phyloP scores from a whole-genome alignment of 2,888 invertebrate genomes.

The Pomacea canaliculata region DNA sequence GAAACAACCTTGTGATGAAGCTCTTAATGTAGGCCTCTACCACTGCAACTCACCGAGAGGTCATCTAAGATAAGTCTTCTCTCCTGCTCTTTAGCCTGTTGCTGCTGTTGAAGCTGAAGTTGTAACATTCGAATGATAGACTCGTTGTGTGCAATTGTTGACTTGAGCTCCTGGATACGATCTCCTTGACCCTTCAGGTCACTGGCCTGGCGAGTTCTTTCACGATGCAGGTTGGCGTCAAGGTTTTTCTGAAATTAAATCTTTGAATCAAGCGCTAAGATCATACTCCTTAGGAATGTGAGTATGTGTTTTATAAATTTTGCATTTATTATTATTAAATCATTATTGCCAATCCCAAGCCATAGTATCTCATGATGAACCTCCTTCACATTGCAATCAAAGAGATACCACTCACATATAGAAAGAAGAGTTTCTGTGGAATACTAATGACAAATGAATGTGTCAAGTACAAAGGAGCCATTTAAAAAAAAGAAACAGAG shows the following conservation, averaged over 20 bases:
- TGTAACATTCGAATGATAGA: slow-evolving; percentile 63
- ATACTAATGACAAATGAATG: too few relatives aligned
- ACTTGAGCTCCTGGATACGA: slow-evolving; percentile 57
- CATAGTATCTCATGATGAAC: not conserved
- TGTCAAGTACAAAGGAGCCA: too few relatives aligned
- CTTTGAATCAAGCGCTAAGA: too few relatives aligned
- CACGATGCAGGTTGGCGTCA: slow-evolving; percentile 50
- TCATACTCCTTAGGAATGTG: too few relatives aligned
- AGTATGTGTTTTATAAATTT: too few relatives aligned
- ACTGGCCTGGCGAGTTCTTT: slow-evolving; percentile 50
- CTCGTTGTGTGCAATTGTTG: slow-evolving; percentile 63
- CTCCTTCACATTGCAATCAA: not conserved
- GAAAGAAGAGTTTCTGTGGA: not conserved
- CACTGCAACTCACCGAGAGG: slow-evolving; percentile 21
- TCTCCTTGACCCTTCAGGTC: slow-evolving; percentile 52
- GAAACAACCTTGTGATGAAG: too few relatives aligned
- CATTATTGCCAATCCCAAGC: too few relatives aligned
- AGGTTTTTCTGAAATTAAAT: slow-evolving; percentile 53
- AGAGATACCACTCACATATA: not conserved
- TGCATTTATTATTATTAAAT: too few relatives aligned
- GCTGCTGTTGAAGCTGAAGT: slow-evolving; percentile 58
- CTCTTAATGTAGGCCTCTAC: too few relatives aligned
- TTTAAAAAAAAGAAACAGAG: too few relatives aligned
- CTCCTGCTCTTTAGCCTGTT: slow-evolving; percentile 40
- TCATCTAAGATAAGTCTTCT: slow-evolving; percentile 27